phyloP scores from a whole-genome alignment of 2,888 invertebrate species.

The Mermis nigrescens region DNA sequence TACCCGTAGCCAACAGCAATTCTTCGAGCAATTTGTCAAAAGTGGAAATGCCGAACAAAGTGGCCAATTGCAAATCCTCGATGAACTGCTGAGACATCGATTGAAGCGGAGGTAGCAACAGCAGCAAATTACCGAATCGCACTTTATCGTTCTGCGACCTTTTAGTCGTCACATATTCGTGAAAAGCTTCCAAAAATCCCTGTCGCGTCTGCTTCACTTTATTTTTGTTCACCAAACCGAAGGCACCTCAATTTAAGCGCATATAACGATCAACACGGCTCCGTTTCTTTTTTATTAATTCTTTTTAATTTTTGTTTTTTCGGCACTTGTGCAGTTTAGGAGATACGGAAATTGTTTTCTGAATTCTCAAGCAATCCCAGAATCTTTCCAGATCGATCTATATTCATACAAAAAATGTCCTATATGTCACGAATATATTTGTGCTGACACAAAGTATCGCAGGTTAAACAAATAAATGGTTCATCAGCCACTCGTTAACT shows the following conservation, averaged over 20 bases:
- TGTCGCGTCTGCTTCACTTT: constrained; percentile 43
- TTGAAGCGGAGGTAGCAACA: constrained; percentile 18
- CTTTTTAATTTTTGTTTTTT: too few species aligned
- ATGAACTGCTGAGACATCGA: constrained; percentile 10
- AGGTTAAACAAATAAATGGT: too few species aligned
- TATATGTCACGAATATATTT: too few species aligned
- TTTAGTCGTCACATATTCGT: constrained; percentile 27
- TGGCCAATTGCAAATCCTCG: constrained; percentile 7
- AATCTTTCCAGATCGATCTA: too few species aligned
- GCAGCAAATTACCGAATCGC: constrained; percentile 20
- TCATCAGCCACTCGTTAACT: too few species aligned
- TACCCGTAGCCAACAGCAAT: neutral
- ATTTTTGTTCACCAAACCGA: neutral
- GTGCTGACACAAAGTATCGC: too few species aligned
- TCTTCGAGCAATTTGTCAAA: neutral
- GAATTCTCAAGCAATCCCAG: too few species aligned
- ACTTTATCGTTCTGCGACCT: constrained; percentile 14
- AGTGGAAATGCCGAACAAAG: neutral
- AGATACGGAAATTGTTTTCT: too few species aligned
- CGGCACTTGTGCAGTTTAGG: too few species aligned
- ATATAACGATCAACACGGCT: too few species aligned
- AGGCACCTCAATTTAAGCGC: constrained; percentile 10
- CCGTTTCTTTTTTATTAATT: too few species aligned
- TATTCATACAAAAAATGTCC: too few species aligned
- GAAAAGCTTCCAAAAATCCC: constrained; percentile 34